A percentile compares a stretch with the other conserved stretches of the same genome.
Conservation (phyloP, 2,888 invertebrate genomes). For the Syrphus vitripennis region DNA sequence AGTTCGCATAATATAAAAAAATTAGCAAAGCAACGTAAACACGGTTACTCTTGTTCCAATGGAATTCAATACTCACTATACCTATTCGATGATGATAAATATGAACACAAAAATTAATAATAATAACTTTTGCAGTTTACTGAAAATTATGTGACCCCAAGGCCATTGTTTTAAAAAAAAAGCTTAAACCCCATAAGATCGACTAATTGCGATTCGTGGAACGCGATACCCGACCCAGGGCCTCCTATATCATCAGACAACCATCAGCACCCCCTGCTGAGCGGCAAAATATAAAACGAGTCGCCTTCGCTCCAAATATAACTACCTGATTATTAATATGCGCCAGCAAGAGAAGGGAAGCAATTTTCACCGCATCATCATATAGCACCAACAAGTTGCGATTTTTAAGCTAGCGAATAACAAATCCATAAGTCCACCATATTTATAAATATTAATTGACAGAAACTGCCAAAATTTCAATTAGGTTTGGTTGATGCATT, state of each 20-base stretch:
- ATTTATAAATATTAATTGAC: conserved; percentile 60
- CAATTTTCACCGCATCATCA: not conserved
- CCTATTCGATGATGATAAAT: conserved; percentile 40
- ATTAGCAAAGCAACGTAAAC: not conserved
- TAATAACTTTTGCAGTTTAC: conserved; percentile 26
- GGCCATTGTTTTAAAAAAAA: conserved; percentile 69
- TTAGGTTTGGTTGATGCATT: conserved; percentile 40
- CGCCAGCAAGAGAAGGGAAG: conserved; percentile 23
- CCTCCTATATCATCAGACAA: conserved; percentile 51
- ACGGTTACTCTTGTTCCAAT: conserved; percentile 2
- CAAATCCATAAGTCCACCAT: conserved; percentile 7
- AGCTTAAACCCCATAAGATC: conserved; percentile 28
- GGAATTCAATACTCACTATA: conserved; percentile 43
- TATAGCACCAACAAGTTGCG: conserved; percentile 33
- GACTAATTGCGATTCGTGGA: conserved; percentile 69
- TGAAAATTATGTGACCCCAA: conserved; percentile 55
- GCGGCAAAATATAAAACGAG: conserved; percentile 67
- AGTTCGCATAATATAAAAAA: not conserved
- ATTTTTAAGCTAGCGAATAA: conserved; percentile 47
- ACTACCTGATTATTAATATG: conserved; percentile 71
- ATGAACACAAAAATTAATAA: conserved; percentile 24
- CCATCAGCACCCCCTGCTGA: conserved; percentile 69
- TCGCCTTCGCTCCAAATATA: conserved; percentile 71
- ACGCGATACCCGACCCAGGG: conserved; percentile 58
- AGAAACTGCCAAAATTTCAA: conserved; percentile 70